Conservation (phyloP, 2,797 vertebrate genomes). For the Cynopterus sphinx region DNA sequence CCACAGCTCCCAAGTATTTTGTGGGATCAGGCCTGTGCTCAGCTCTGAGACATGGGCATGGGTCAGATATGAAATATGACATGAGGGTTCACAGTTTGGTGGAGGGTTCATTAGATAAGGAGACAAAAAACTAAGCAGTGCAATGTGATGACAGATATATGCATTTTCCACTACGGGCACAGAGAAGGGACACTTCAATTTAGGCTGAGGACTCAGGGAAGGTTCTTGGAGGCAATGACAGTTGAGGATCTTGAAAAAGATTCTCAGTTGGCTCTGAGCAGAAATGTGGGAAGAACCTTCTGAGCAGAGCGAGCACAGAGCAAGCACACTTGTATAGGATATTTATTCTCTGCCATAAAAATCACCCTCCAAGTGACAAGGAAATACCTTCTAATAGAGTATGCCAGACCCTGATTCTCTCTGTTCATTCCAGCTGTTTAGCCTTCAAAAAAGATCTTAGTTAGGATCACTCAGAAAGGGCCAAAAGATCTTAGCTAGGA, state of each 20-base stretch:
- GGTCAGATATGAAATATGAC: neutral
- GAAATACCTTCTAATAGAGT: neutral
- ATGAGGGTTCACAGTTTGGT: neutral
- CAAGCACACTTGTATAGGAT: no score
- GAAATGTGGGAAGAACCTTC: neutral
- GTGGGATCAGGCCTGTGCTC: no score
- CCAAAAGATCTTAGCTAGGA: neutral
- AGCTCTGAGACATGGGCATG: neutral
- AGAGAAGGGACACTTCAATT: neutral
- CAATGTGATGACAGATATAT: neutral
- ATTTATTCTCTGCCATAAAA: neutral
- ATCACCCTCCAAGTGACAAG: neutral
- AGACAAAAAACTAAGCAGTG: neutral
- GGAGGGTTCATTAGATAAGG: neutral
- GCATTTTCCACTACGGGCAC: neutral
- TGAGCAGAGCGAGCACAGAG: neutral
- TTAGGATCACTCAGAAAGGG: neutral
- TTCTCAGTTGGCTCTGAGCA: neutral
- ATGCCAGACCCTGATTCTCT: neutral
- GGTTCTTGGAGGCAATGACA: neutral
- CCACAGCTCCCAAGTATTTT: neutral
- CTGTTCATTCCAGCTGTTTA: neutral
- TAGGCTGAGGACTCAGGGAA: neutral
- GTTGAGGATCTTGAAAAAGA: neutral
- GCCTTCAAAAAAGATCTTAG: neutral